These are phyloP conservation scores for Xiphorhynchus elegans DNA, from an alignment of 2,113 vertebrate species.

Conservation along the genomic window DNA sequence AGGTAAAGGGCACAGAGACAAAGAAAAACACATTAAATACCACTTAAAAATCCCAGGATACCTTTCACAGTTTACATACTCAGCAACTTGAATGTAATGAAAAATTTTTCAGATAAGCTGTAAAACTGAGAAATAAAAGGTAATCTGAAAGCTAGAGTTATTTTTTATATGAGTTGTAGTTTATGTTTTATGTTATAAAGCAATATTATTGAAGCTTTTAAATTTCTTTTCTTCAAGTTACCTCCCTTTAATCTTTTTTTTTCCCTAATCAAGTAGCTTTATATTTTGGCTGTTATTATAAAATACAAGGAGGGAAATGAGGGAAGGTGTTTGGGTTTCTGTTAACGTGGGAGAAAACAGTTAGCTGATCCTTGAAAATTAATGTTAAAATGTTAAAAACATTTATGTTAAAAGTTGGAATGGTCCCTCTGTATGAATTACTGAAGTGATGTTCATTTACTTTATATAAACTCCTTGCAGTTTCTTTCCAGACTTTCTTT, in stretches of 20 bases:
- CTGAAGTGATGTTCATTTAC: not conserved
- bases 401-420: not conserved
- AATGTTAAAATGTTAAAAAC: too few relatives aligned
- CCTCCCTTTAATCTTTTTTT: constrained; percentile 17
- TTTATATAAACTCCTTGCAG: not conserved
- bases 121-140: constrained; percentile 10
- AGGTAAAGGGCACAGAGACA: not conserved
- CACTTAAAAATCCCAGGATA: not conserved
- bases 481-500: not conserved
- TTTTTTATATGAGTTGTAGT: not conserved
- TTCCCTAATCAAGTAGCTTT: not conserved
- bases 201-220: not conserved
- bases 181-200: not conserved
- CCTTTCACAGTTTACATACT: not conserved
- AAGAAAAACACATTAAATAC: not conserved
- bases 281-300: not conserved
- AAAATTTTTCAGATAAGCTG: not conserved
- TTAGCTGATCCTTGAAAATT: not conserved
- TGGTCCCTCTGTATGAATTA: not conserved
- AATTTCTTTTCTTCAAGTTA: constrained; percentile 1
- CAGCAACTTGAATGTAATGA: not conserved
- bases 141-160: not conserved
- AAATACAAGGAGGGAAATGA: not conserved
- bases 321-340: not conserved
- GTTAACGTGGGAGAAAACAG: not conserved